Evolutionary conservation across 2,113 vertebrate genomes (phyloP).

Genomic region (Ginglymostoma cirratum): DNA sequence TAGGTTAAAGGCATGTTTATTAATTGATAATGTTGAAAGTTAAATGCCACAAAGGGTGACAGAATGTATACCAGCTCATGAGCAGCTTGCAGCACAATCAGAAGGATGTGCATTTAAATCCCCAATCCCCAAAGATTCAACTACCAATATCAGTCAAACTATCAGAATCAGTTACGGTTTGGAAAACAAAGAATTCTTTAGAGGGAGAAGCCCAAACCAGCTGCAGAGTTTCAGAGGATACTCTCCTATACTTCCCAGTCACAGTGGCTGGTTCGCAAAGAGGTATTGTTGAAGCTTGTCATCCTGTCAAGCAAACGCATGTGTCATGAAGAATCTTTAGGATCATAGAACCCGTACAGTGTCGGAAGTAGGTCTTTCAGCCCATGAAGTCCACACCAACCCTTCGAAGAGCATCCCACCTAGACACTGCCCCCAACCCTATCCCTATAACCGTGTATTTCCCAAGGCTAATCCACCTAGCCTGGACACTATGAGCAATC

Average conservation of each 20-base stretch:
- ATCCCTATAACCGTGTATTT: no score
- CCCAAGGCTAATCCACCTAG: no score
- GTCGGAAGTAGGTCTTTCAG: no score
- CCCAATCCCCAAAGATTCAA: no score
- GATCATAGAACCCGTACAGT: no score
- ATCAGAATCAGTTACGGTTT: background rate
- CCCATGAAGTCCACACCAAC: no score
- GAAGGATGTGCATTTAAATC: background rate
- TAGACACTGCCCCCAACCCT: no score
- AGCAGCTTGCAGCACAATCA: background rate
- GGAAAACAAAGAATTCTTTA: background rate
- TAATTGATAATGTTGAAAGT: background rate
- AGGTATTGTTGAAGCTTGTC: background rate
- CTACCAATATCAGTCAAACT: background rate
- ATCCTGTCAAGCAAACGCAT: background rate
- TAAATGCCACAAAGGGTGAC: background rate
- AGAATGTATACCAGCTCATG: background rate
- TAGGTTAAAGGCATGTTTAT: background rate
- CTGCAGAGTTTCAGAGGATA: background rate
- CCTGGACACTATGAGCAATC: no score
- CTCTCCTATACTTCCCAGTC: background rate
- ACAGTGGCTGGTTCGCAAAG: background rate
- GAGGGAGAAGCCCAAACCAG: background rate
- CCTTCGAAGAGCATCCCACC: no score
- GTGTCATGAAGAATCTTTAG: background rate